phyloP scores from a whole-genome alignment of 2,888 invertebrate species.

The Prenolepis imparis region DNA sequence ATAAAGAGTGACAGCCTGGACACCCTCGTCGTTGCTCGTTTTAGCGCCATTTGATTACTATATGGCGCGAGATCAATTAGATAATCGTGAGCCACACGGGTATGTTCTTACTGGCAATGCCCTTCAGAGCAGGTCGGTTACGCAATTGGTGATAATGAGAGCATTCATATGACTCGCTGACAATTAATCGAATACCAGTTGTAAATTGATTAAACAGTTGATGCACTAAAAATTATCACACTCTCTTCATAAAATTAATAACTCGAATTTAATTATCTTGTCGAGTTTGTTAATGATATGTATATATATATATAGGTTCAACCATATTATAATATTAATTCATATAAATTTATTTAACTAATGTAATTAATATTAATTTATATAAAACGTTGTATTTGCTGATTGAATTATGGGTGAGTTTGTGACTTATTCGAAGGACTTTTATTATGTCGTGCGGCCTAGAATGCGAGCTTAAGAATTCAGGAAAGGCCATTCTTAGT shows the following conservation, averaged over 20 bases:
- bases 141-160: constrained; percentile 67
- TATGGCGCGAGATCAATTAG: constrained; percentile 69
- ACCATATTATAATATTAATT: not conserved
- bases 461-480: constrained; percentile 14
- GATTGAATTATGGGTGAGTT: not conserved
- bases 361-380: not conserved
- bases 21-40: constrained; percentile 52
- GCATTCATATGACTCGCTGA: constrained; percentile 40
- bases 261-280: not conserved
- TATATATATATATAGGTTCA: not conserved
- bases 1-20: constrained; percentile 44
- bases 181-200: constrained; percentile 61
- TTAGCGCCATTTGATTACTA: constrained; percentile 72
- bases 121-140: constrained; percentile 66
- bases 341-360: not conserved
- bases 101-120: constrained; percentile 59
- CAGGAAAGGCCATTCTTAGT: not conserved
- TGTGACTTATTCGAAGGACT: not conserved
- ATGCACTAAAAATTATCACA: not conserved
- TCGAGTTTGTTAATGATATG: not conserved
- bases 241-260: not conserved
- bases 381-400: not conserved
- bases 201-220: constrained; percentile 32
- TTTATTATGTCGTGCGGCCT: not conserved
- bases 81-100: constrained; percentile 61